phyloP scores from a whole-genome alignment of 2,113 vertebrate genomes.

The Gadus chalcogrammus region DNA sequence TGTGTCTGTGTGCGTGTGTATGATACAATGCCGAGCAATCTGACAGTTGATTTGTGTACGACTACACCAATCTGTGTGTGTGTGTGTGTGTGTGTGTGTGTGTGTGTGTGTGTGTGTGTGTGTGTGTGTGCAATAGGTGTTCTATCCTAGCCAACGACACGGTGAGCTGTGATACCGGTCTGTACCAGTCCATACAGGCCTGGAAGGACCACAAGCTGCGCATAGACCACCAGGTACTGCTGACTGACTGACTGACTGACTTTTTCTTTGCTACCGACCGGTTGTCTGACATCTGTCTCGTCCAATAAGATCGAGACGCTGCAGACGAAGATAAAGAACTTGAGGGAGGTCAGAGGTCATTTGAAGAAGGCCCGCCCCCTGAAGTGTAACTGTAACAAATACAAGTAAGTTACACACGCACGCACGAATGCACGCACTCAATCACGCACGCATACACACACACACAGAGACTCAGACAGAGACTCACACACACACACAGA shows the following conservation, averaged over 20 bases:
- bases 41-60: neutral
- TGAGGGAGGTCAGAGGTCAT: conserved; percentile 92
- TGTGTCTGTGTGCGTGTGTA: conserved; percentile 29
- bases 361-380: conserved; percentile 90
- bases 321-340: conserved; percentile 96
- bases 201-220: conserved; percentile 98
- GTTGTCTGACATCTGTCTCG: neutral
- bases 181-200: conserved; percentile 91
- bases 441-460: neutral
- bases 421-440: neutral
- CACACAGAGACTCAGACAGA: neutral
- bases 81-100: conserved; percentile 11
- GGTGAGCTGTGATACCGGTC: conserved; percentile 85
- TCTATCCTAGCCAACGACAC: conserved; percentile 88
- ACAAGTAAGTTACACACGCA: conserved; percentile 68
- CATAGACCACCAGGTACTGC: conserved; percentile 63
- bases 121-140: conserved; percentile 73
- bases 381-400: conserved; percentile 88
- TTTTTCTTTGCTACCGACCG: too few species aligned
- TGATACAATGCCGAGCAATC: neutral
- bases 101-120: conserved; percentile 1
- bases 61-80: neutral
- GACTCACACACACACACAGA: neutral
- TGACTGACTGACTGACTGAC: neutral
- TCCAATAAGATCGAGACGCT: conserved; percentile 87